Conservation (phyloP, 2,797 vertebrate species). For the Catamblyrhynchus diadema region DNA sequence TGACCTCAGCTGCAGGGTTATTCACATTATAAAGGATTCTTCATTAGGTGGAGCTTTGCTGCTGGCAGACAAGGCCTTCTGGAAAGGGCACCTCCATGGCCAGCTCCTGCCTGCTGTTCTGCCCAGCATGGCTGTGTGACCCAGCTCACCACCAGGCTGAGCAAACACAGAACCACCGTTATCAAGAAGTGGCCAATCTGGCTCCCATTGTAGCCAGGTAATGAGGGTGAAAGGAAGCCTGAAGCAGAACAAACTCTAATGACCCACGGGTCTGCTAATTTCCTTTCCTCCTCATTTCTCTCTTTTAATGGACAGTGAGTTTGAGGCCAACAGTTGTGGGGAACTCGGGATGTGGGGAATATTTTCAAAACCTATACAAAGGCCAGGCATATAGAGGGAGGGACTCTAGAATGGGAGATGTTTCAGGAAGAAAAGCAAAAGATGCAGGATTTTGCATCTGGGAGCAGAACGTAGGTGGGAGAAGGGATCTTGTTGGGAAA, state of each 20-base stretch:
- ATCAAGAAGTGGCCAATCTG: background rate
- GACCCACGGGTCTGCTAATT: background rate
- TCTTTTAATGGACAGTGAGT: background rate
- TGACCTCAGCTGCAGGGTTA: background rate
- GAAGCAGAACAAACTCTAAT: constrained; percentile 36
- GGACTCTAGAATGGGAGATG: background rate
- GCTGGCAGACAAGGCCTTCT: background rate
- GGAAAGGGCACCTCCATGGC: background rate
- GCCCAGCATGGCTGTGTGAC: background rate
- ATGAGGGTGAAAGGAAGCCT: constrained; percentile 16
- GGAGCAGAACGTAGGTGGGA: background rate
- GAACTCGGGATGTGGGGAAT: background rate
- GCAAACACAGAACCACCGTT: background rate
- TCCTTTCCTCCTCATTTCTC: constrained; percentile 4
- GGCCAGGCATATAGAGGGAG: background rate
- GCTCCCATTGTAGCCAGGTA: constrained; percentile 18
- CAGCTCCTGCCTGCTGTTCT: background rate
- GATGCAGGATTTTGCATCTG: background rate
- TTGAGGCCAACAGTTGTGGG: background rate
- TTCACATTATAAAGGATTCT: background rate
- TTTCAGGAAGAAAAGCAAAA: background rate
- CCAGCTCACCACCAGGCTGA: background rate
- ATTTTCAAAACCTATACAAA: background rate
- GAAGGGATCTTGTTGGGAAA: constrained; percentile 32
- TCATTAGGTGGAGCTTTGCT: background rate